Evolutionary conservation across 2,888 invertebrate species (phyloP).

Genomic region (Tipula helvola): DNA sequence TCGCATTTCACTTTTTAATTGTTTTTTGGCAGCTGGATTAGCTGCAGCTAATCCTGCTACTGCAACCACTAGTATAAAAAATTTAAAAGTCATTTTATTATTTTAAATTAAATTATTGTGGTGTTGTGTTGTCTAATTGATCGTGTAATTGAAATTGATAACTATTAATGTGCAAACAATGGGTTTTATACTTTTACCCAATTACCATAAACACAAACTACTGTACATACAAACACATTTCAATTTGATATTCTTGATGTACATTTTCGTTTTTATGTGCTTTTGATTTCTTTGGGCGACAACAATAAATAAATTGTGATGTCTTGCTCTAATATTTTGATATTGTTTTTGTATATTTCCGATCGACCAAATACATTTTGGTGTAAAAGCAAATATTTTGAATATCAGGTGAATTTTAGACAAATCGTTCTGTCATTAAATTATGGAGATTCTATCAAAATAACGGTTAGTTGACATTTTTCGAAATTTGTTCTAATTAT

Average conservation of each 20-base stretch:
- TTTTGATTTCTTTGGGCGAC: background rate
- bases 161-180: background rate
- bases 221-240: background rate
- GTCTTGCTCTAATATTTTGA: background rate
- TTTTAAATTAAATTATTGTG: background rate
- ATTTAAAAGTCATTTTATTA: slow-evolving; percentile 21
- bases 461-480: background rate
- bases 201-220: background rate
- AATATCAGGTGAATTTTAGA: background rate
- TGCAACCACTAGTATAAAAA: slow-evolving; percentile 33
- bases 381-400: background rate
- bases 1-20: slow-evolving; percentile 62
- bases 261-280: background rate
- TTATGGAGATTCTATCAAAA: background rate
- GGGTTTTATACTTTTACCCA: background rate
- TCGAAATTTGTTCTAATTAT: background rate
- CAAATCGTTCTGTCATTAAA: background rate
- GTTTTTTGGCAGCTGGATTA: slow-evolving; percentile 52
- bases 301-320: background rate
- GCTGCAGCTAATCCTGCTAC: slow-evolving; percentile 46
- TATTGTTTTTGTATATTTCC: slow-evolving; percentile 14
- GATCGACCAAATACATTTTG: slow-evolving; percentile 16
- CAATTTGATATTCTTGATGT: background rate
- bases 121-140: slow-evolving; percentile 8
- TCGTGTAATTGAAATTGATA: slow-evolving; percentile 8